Evolutionary conservation across 2,797 vertebrate species (phyloP), one percentile per base, ranked within the genome.

Genomic region (Psittacula echo): DNA sequence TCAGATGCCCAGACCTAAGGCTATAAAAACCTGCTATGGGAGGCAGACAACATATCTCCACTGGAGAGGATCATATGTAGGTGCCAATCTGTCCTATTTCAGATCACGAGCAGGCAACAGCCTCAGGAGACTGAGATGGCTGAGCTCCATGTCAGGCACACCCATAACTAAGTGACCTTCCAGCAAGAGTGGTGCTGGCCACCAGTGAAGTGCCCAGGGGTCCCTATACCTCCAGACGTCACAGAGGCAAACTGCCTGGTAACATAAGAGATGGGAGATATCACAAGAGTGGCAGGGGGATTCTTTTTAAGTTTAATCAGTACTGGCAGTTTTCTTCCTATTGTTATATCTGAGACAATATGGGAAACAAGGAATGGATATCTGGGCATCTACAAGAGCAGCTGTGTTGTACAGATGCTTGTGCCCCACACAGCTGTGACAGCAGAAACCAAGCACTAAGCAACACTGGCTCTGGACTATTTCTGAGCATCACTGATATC

Each of bases 391-490:
- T 75, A 24, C 37, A 39, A 60, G 32, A 71, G 70, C 71, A 90
- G 42, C 77, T 87, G 54, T 58, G 29, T 7, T 89, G 67, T 41
- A 65, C 29, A 78, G 61, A 77, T 27, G 37, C 39, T 89, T 61
- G 23, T 58, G 60, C 27, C 45, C 42, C 4, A 0, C 42, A 51
- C 45, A 29, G 50, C 74, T 73, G 47, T 53, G 32, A 73, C 32
- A 90, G 67, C 60, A 87, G 64, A 78, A 89, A 45, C 11, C 50
- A 86, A 39, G 42, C 45, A 83, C 11, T 2, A 44, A 85, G 62
- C 7, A 66, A 45, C 29, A 75, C 0, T 0, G 3, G 11, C 39
- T 92, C 45, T 71, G 30, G 8, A 5, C 21, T 15, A 19, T 70
- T 75, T 76, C 86, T 89, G 54, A 75, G 42, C 37, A 67, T 14